Conservation (phyloP, 2,888 invertebrate species). For the Meganola albula region DNA sequence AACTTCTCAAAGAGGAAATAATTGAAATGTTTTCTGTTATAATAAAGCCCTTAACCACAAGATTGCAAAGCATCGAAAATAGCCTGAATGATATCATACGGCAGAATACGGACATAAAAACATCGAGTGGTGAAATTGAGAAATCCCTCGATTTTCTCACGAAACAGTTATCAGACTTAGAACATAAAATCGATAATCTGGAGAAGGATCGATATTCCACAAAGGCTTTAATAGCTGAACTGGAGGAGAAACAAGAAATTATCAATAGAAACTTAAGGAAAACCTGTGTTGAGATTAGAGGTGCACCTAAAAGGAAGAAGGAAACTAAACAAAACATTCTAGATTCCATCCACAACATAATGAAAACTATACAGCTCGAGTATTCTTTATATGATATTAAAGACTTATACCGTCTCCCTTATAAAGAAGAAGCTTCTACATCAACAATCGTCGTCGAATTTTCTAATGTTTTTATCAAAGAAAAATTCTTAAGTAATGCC, state of each 20-base stretch:
- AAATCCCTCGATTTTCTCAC: background rate
- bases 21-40: background rate
- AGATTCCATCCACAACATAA: background rate
- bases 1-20: background rate
- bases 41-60: background rate
- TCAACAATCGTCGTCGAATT: conserved; percentile 1
- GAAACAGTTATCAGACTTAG: background rate
- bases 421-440: background rate
- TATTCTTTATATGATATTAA: background rate
- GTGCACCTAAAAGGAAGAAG: background rate
- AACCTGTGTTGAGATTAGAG: conserved; percentile 1
- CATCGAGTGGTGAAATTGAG: background rate
- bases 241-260: background rate
- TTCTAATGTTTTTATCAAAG: background rate
- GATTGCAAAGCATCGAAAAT: background rate
- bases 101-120: background rate
- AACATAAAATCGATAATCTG: background rate
- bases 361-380: background rate
- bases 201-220: background rate
- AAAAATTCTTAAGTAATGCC: background rate
- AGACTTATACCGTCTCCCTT: background rate
- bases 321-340: conserved; percentile 1
- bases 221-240: background rate
- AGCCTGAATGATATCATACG: background rate
- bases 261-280: background rate